Conservation (phyloP, 2,797 vertebrate species). For the Pseudopleuronectes americanus region DNA sequence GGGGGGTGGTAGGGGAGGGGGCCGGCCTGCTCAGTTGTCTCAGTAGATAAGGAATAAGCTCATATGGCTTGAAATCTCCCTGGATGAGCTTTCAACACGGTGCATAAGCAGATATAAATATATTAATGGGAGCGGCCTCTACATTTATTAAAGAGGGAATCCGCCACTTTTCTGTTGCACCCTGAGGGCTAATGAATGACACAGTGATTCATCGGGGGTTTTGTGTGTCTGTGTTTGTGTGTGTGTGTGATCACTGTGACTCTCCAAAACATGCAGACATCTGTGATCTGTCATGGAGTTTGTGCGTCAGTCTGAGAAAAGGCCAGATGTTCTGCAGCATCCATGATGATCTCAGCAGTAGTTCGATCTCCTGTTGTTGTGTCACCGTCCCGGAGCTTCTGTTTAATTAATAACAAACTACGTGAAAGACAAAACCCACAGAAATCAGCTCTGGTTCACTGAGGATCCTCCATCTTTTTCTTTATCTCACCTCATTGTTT, state of each 20-base stretch:
- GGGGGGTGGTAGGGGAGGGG: conserved; percentile 28
- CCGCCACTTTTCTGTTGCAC: conserved; percentile 53
- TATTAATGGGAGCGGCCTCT: conserved; percentile 69
- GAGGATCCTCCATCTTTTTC: background rate
- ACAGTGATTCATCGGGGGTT: conserved; percentile 60
- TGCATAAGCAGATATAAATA: conserved; percentile 76
- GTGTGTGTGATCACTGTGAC: conserved; percentile 15
- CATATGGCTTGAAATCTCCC: conserved; percentile 81
- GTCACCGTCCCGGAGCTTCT: conserved; percentile 8
- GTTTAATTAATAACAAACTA: conserved; percentile 36
- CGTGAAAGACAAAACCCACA: background rate
- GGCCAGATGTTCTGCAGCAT: conserved; percentile 46
- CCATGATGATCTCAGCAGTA: conserved; percentile 21
- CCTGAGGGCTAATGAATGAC: conserved; percentile 63
- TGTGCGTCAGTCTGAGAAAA: conserved; percentile 24
- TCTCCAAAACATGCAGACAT: conserved; percentile 49
- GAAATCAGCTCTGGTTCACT: background rate
- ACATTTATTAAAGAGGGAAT: conserved; percentile 74
- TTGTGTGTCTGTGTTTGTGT: conserved; percentile 1
- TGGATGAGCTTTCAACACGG: conserved; percentile 75
- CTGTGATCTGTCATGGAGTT: conserved; percentile 52
- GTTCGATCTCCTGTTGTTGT: conserved; percentile 3
- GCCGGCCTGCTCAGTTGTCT: conserved; percentile 65
- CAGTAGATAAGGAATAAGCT: conserved; percentile 81
- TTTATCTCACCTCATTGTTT: background rate